These are phyloP conservation scores for Ylistrum balloti DNA, from an alignment of 1,140 invertebrate genomes.

Conservation along the genomic window DNA sequence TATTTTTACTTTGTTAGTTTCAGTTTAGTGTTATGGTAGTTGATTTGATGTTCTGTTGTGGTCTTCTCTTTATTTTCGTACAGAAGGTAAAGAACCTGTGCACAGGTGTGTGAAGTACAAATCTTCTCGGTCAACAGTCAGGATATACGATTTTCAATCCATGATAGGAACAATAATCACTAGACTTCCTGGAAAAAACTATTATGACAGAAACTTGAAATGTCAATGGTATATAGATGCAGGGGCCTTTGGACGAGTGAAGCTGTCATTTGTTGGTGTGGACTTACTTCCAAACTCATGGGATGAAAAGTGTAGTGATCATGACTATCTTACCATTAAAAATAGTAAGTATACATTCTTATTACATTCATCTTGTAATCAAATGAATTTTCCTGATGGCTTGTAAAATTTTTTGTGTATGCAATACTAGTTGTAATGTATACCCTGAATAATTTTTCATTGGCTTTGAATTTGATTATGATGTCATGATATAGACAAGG, in stretches of 20 bases:
- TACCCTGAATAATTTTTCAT: too few species aligned
- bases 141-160: slow-evolving; percentile 47
- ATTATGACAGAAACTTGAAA: slow-evolving; percentile 62
- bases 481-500: too few species aligned
- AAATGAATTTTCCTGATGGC: too few species aligned
- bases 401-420: too few species aligned
- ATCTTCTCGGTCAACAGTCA: slow-evolving; percentile 54
- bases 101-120: slow-evolving; percentile 47
- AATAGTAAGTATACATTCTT: slow-evolving; percentile 59
- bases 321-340: slow-evolving; percentile 62
- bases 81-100: neutral
- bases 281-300: slow-evolving; percentile 55
- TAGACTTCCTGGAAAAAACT: slow-evolving; percentile 19
- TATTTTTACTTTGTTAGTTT: too few species aligned
- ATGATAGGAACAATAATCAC: slow-evolving; percentile 64
- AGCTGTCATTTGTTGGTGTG: slow-evolving; percentile 48
- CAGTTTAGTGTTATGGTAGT: too few species aligned
- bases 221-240: slow-evolving; percentile 65
- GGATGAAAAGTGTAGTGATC: slow-evolving; percentile 60
- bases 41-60: too few species aligned
- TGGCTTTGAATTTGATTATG: too few species aligned
- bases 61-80: too few species aligned
- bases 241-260: slow-evolving; percentile 46
- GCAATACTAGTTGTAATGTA: too few species aligned
- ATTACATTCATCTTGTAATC: too few species aligned